phyloP scores from a whole-genome alignment of 2,797 vertebrate genomes.

The Ammospiza maritima region DNA sequence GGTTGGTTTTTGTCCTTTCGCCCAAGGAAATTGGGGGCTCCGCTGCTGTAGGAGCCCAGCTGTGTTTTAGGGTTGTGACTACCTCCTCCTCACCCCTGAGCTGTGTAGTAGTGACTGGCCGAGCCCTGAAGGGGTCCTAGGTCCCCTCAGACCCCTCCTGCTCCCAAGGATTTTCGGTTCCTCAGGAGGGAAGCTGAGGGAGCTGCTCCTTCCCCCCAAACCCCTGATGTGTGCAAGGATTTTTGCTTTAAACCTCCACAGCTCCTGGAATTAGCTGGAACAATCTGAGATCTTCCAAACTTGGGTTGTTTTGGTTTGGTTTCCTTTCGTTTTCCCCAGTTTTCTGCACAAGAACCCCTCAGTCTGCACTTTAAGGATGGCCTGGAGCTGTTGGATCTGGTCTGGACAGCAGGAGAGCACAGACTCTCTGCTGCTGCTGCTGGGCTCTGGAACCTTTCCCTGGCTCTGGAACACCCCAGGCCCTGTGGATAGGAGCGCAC shows the following conservation, averaged over 20 bases:
- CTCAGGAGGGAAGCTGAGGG: not conserved
- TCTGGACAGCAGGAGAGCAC: not conserved
- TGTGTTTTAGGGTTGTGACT: not conserved
- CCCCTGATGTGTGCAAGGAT: not conserved
- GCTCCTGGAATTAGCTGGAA: not conserved
- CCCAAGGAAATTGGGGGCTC: accelerated
- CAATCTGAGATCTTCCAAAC: not conserved
- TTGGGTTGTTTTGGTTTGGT: not conserved
- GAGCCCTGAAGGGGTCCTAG: not conserved
- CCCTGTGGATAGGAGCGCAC: not conserved
- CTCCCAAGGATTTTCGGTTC: accelerated
- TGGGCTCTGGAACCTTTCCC: not conserved
- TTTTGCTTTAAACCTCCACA: not conserved
- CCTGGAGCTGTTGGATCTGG: not conserved
- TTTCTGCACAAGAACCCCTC: not conserved
- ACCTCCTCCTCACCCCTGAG: not conserved
- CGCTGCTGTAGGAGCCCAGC: not conserved
- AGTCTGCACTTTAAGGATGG: not conserved
- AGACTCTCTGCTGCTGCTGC: not conserved
- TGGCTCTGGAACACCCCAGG: not conserved
- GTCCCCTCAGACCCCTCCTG: not conserved
- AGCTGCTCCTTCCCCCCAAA: not conserved
- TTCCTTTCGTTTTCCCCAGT: accelerated
- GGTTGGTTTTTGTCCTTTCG: accelerated
- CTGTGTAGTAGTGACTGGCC: not conserved